Evolutionary conservation across 2,888 invertebrate genomes (phyloP).

Genomic region (Eupithecia centaureata): DNA sequence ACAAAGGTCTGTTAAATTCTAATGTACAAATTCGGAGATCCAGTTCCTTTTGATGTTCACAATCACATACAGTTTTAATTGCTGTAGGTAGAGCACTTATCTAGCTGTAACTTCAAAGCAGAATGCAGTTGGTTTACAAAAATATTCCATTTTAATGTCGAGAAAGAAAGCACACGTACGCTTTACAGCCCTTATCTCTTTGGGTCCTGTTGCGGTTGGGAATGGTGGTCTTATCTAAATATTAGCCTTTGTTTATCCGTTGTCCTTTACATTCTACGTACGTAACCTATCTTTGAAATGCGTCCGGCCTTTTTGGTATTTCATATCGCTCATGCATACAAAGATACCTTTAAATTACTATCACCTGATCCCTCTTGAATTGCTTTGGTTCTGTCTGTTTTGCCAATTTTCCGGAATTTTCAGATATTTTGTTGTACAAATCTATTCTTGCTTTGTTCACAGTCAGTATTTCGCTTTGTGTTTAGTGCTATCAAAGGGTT

Average conservation of each 20-base stretch:
- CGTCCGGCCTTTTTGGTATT: slow-evolving; percentile 56
- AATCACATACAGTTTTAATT: slow-evolving; percentile 19
- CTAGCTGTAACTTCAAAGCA: slow-evolving; percentile 21
- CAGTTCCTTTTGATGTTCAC: slow-evolving; percentile 9
- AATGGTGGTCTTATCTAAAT: slow-evolving; percentile 70
- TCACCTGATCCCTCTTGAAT: slow-evolving; percentile 43
- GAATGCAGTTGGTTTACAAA: slow-evolving; percentile 36
- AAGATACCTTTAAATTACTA: slow-evolving; percentile 48
- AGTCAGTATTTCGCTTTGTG: neutral
- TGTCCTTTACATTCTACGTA: slow-evolving; percentile 64
- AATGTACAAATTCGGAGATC: neutral
- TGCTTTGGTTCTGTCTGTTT: slow-evolving; percentile 20
- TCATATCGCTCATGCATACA: slow-evolving; percentile 64
- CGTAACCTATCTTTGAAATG: slow-evolving; percentile 62
- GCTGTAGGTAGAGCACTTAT: slow-evolving; percentile 19
- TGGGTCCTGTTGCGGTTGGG: slow-evolving; percentile 61
- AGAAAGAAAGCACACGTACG: slow-evolving; percentile 67
- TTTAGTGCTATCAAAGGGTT: slow-evolving; percentile 19
- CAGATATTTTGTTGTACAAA: neutral
- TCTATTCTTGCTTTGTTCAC: slow-evolving; percentile 17
- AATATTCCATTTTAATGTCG: slow-evolving; percentile 53
- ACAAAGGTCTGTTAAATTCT: neutral
- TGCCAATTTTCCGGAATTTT: neutral
- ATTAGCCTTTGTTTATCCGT: slow-evolving; percentile 71
- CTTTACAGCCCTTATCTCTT: slow-evolving; percentile 65